phyloP scores from a whole-genome alignment of 2,113 vertebrate genomes.

The Lethenteron camtschaticum region DNA sequence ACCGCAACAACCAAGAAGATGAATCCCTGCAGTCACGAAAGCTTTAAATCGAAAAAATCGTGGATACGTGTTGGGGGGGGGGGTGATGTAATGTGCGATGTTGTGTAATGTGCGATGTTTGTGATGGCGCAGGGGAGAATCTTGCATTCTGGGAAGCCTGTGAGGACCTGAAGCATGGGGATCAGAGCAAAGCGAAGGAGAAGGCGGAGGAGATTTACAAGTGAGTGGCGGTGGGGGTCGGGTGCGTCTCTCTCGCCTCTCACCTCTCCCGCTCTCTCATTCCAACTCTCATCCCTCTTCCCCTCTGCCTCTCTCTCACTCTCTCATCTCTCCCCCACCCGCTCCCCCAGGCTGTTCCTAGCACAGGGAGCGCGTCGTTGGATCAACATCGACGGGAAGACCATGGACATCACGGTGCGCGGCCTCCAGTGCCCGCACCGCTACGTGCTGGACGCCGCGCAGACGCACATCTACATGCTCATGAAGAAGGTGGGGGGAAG shows the following conservation, averaged over 20 bases:
- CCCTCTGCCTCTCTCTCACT: too few relatives aligned
- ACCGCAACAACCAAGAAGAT: too few relatives aligned
- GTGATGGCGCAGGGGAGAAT: conserved; percentile 49
- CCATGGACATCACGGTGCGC: conserved; percentile 81
- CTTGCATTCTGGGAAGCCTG: conserved; percentile 93
- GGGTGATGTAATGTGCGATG: too few relatives aligned
- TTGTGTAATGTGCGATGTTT: neutral
- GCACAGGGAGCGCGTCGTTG: conserved; percentile 76
- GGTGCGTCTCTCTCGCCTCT: too few relatives aligned
- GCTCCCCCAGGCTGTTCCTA: conserved; percentile 48
- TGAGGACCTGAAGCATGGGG: conserved; percentile 81
- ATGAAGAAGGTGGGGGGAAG: conserved; percentile 73
- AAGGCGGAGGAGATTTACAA: conserved; percentile 94
- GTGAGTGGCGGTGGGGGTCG: conserved; percentile 18
- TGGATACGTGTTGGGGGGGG: too few relatives aligned
- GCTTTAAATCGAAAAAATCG: too few relatives aligned
- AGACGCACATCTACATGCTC: conserved; percentile 97
- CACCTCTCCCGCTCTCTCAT: neutral
- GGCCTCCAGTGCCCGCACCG: conserved; percentile 73
- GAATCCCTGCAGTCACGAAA: too few relatives aligned
- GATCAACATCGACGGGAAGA: conserved; percentile 97
- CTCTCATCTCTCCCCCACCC: too few relatives aligned
- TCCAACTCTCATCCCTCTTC: neutral
- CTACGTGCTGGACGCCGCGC: conserved; percentile 77
- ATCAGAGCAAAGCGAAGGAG: conserved; percentile 71